Evolutionary conservation across 1,140 invertebrate species (phyloP).

Genomic region (Hypsibius dujardini): DNA sequence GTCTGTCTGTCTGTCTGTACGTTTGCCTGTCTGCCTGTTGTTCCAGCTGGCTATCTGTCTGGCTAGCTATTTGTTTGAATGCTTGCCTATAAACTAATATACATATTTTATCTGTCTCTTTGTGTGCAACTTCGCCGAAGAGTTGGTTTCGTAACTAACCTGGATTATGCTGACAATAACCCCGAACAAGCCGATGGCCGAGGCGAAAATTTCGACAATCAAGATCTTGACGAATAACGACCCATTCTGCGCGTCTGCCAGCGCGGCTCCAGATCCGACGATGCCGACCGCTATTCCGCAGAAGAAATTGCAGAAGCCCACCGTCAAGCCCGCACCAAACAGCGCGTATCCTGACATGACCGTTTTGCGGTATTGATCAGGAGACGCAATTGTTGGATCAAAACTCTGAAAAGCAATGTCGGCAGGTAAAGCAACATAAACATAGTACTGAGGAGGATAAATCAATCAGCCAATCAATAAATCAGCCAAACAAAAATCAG

Average conservation of each 20-base stretch:
- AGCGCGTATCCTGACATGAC: slow-evolving; percentile 65
- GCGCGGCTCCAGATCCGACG: slow-evolving; percentile 80
- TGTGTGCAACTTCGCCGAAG: no score
- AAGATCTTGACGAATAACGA: slow-evolving; percentile 89
- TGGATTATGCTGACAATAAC: slow-evolving; percentile 94
- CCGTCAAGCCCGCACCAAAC: slow-evolving; percentile 83
- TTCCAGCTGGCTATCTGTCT: no score
- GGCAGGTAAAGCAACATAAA: neutral
- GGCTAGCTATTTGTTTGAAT: no score
- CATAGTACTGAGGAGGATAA: no score
- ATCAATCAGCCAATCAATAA: no score
- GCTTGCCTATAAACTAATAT: no score
- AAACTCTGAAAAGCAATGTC: neutral
- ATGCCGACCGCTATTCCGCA: slow-evolving; percentile 89
- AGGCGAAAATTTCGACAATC: slow-evolving; percentile 94
- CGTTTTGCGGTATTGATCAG: slow-evolving; percentile 1
- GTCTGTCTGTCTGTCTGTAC: no score
- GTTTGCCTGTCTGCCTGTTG: no score
- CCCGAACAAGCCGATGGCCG: slow-evolving; percentile 90
- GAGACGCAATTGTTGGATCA: neutral
- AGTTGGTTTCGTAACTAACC: slow-evolving; percentile 30
- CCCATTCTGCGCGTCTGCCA: slow-evolving; percentile 84
- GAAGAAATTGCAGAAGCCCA: slow-evolving; percentile 79
- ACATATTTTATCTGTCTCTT: no score
- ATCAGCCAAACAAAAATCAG: no score